phyloP scores from a whole-genome alignment of 2,797 vertebrate species.

The Xenopus petersii region DNA sequence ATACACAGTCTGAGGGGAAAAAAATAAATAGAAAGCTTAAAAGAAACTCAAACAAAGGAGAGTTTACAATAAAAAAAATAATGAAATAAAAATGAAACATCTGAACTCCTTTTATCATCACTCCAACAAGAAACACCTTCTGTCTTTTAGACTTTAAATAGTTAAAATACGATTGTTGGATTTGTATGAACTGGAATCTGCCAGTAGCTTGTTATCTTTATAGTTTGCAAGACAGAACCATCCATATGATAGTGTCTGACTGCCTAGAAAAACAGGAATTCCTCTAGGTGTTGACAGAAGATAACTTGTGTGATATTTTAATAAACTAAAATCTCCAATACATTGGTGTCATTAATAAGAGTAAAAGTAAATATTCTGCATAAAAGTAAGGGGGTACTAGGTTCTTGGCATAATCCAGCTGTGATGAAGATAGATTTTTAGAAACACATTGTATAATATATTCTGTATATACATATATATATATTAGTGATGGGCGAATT shows the following conservation, averaged over 20 bases:
- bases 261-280: constrained; percentile 67
- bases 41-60: constrained; percentile 56
- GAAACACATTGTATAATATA: too few species aligned
- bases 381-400: constrained; percentile 47
- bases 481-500: too few species aligned
- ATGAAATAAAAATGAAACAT: constrained; percentile 50
- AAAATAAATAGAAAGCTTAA: constrained; percentile 50
- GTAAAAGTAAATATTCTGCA: constrained; percentile 73
- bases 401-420: too few species aligned
- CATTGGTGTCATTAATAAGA: constrained; percentile 71
- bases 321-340: constrained; percentile 65
- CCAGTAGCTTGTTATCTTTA: constrained; percentile 82
- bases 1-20: constrained; percentile 40
- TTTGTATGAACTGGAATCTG: constrained; percentile 86
- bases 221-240: constrained; percentile 44
- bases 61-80: constrained; percentile 50
- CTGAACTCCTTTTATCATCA: constrained; percentile 66
- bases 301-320: constrained; percentile 67
- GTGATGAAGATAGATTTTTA: too few species aligned
- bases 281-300: constrained; percentile 71
- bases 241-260: constrained; percentile 72
- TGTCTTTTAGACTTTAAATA: constrained; percentile 82
- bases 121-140: constrained; percentile 83
- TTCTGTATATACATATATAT: too few species aligned
- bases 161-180: constrained; percentile 79